Conservation (phyloP, 2,797 vertebrate genomes). For the Percopsis omiscomaycus region DNA sequence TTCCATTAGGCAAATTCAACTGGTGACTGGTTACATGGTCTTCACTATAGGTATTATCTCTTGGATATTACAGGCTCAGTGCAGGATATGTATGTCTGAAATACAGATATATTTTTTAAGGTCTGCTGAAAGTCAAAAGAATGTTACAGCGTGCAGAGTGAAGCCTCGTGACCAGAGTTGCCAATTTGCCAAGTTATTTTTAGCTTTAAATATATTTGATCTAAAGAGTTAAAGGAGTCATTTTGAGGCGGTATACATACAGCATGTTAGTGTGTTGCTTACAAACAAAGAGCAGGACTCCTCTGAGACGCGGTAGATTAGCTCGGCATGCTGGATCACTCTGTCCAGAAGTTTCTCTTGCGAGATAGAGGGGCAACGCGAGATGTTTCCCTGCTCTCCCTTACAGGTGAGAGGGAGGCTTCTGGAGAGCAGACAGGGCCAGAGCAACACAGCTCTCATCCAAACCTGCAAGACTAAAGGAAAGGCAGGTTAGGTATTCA, state of each 20-base stretch:
- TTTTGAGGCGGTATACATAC: neutral
- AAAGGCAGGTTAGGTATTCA: too few relatives aligned
- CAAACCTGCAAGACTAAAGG: constrained; percentile 52
- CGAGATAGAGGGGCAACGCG: constrained; percentile 72
- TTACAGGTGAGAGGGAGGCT: constrained; percentile 69
- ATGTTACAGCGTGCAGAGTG: too few relatives aligned
- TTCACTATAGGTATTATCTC: too few relatives aligned
- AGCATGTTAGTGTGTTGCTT: constrained; percentile 51
- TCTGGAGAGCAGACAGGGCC: constrained; percentile 38
- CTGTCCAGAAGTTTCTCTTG: constrained; percentile 79
- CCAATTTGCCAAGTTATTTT: too few relatives aligned
- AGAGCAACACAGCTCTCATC: constrained; percentile 56
- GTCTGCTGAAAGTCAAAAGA: neutral
- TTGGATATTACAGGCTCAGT: too few relatives aligned
- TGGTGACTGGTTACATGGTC: too few relatives aligned
- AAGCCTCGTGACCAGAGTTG: too few relatives aligned
- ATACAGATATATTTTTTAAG: neutral
- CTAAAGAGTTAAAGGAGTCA: neutral
- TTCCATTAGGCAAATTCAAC: too few relatives aligned
- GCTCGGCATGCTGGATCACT: constrained; percentile 78
- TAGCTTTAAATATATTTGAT: constrained; percentile 5
- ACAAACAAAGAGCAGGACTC: constrained; percentile 77
- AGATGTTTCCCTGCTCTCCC: constrained; percentile 55
- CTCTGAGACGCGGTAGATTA: constrained; percentile 77
- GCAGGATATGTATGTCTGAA: too few relatives aligned